Conservation (phyloP, 2,113 vertebrate genomes). For the Mastomys coucha region DNA sequence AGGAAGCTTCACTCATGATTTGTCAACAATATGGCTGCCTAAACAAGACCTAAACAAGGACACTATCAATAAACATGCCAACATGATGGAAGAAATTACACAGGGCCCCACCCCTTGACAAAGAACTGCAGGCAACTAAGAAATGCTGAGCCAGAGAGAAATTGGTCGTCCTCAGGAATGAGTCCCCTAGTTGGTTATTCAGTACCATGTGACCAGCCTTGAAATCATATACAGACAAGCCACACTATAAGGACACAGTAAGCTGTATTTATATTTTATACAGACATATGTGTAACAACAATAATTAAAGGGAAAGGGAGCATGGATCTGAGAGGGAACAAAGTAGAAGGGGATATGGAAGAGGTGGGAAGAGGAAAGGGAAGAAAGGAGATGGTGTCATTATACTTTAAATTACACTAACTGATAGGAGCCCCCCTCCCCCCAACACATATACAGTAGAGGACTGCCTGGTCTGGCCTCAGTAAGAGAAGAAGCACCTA, state of each 20-base stretch:
- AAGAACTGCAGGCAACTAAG: neutral
- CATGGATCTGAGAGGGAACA: neutral
- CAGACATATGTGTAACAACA: neutral
- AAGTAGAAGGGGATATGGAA: neutral
- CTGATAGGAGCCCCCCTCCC: too few relatives aligned
- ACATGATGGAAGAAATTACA: neutral
- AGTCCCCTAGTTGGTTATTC: neutral
- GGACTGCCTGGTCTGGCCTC: too few relatives aligned
- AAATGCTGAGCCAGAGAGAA: neutral
- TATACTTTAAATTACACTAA: neutral
- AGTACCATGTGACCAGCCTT: neutral
- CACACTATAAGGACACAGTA: neutral
- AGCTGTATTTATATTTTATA: neutral
- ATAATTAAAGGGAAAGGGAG: neutral
- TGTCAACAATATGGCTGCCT: neutral
- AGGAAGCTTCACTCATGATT: neutral
- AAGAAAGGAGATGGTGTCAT: neutral
- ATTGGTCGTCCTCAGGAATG: neutral
- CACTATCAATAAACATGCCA: neutral
- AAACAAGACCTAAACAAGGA: neutral
- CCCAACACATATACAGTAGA: too few relatives aligned
- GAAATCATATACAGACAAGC: neutral
- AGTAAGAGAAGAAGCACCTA: too few relatives aligned
- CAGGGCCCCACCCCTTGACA: neutral
- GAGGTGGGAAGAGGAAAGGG: neutral